Evolutionary conservation across 2,888 invertebrate genomes (phyloP), one percentile per base, ranked within the genome.

Genomic region (Xanthorhoe designata): DNA sequence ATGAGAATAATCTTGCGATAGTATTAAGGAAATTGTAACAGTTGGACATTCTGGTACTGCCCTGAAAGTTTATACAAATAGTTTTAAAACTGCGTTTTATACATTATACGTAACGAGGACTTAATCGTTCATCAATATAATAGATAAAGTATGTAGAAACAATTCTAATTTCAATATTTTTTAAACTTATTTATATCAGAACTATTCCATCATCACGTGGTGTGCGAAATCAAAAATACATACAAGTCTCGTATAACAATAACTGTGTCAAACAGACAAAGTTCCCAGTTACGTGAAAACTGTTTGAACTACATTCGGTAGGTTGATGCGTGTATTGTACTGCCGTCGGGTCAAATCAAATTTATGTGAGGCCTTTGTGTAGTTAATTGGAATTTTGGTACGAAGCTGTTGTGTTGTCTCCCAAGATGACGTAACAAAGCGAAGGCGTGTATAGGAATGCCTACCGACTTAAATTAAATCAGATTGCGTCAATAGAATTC

Each of bases 301-400:
- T 60, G 62, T 52, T 59, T 55, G 54, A 32, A 50, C 38, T 47
- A 56, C 42, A 52, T 57, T 50, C 45, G 47, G 63, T 57, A 50
- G 60, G 24, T 59, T 50, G 55, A 55, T 32, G 45, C 29, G 35
- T 52, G 38, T 51, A 45, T 35, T 66, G 57, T 66, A 24, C 29
- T 57, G 17, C 52, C 42, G 49, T 50, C 59, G 50, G 63, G 52
- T 53, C 63, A 64, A 64, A 67, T 63, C 53, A 60, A 67, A 61
- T 67, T 67, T 61, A 60, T 67, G 55, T 42, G 18, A 56, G 52
- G 52, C 64, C 59, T 64, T 63, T 67, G 67, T 60, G 63, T 42
- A 32, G 52, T 60, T 67, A 63, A 64, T 67, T 67, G 67, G 64
- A 57, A 67, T 58, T 60, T 49, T 35, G 51, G 29, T 50, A 19